Evolutionary conservation across 2,113 vertebrate species (phyloP).

Genomic region (Thamnaconus septentrionalis): DNA sequence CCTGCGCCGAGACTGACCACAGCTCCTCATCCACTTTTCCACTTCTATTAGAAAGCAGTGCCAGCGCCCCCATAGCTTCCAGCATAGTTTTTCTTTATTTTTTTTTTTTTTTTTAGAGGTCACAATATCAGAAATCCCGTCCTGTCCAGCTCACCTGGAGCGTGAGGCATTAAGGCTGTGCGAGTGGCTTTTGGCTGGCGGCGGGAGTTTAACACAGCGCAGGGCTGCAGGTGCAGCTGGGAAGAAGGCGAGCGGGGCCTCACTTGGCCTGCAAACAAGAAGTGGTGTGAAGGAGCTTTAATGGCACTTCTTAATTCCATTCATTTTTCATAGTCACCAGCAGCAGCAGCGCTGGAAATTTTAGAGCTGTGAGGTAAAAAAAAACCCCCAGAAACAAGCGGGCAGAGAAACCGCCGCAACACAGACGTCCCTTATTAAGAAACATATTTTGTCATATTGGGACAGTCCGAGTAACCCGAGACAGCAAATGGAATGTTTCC

Average conservation of each 20-base stretch:
- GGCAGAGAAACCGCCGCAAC: too few relatives aligned
- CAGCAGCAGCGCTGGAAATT: background rate
- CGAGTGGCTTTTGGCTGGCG: slow-evolving; percentile 7
- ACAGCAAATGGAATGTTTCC: too few relatives aligned
- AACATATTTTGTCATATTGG: too few relatives aligned
- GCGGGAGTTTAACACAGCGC: slow-evolving; percentile 30
- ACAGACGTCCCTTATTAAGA: too few relatives aligned
- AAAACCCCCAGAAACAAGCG: too few relatives aligned
- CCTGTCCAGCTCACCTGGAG: slow-evolving; percentile 22
- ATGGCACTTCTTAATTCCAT: background rate
- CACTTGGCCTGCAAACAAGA: background rate
- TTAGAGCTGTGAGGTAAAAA: background rate
- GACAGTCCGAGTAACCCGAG: too few relatives aligned
- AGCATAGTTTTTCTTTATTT: slow-evolving; percentile 1
- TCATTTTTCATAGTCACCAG: slow-evolving; percentile 3
- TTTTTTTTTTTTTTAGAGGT: too few relatives aligned
- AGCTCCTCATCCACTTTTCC: slow-evolving; percentile 1
- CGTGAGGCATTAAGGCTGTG: slow-evolving; percentile 9
- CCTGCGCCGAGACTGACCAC: slow-evolving; percentile 35
- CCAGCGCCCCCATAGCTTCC: slow-evolving; percentile 18
- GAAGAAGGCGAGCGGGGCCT: slow-evolving; percentile 28
- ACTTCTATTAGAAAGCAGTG: background rate
- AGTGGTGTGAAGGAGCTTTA: background rate
- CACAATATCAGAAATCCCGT: slow-evolving; percentile 19
- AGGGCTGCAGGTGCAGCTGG: slow-evolving; percentile 22